phyloP scores from a whole-genome alignment of 2,888 invertebrate genomes.

The Tenthredo scrophulariae region DNA sequence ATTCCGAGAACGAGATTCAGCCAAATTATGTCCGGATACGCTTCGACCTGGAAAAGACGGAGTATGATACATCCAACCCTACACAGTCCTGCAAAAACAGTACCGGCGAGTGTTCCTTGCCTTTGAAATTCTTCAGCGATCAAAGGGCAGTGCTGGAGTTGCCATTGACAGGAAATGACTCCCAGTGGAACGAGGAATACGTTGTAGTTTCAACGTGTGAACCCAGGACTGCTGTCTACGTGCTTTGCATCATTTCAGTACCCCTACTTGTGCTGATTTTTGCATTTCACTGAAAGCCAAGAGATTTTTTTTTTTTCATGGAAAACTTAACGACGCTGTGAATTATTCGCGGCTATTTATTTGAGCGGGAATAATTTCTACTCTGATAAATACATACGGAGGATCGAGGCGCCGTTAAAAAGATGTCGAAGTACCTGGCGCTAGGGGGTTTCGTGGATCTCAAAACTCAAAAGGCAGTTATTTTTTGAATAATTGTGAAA shows the following conservation, averaged over 20 bases:
- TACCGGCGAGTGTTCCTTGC: slow-evolving; percentile 83
- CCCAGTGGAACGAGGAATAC: slow-evolving; percentile 87
- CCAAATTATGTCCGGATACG: slow-evolving; percentile 85
- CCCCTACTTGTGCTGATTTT: slow-evolving; percentile 86
- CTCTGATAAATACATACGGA: not conserved
- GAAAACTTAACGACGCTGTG: not conserved
- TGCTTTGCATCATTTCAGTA: slow-evolving; percentile 85
- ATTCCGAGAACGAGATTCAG: slow-evolving; percentile 89
- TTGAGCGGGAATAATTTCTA: not conserved
- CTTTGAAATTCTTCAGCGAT: slow-evolving; percentile 85
- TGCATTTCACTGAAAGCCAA: slow-evolving; percentile 83
- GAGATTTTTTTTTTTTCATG: not conserved
- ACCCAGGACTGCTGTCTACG: slow-evolving; percentile 86
- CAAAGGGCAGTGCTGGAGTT: slow-evolving; percentile 87
- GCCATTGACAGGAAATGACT: slow-evolving; percentile 83
- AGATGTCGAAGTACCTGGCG: not conserved
- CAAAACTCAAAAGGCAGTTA: not conserved
- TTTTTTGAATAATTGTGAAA: not conserved
- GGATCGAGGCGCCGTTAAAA: not conserved
- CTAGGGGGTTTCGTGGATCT: not conserved
- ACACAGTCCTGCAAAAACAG: slow-evolving; percentile 83
- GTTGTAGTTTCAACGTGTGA: slow-evolving; percentile 87
- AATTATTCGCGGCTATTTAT: not conserved
- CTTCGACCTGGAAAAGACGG: slow-evolving; percentile 85
- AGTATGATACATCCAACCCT: slow-evolving; percentile 84